Conservation (phyloP, 1,140 invertebrate genomes). For the Bombus vancouverensis region DNA sequence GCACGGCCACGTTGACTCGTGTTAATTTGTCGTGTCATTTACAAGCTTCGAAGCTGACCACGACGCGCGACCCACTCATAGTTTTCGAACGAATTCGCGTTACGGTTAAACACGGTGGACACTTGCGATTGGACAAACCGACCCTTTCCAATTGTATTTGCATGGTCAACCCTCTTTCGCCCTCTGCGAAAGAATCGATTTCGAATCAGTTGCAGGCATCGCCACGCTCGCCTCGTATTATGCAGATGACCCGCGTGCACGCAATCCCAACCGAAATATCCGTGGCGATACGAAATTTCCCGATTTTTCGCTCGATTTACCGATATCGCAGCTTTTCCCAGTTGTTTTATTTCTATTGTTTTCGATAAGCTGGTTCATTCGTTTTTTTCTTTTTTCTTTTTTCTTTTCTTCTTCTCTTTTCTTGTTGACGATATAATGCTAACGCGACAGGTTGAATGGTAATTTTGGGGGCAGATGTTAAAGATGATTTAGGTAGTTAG, state of each 20-base stretch:
- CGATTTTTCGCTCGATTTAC: slow-evolving; percentile 29
- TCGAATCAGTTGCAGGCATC: slow-evolving; percentile 24
- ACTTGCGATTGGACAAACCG: background rate
- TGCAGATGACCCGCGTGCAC: slow-evolving; percentile 26
- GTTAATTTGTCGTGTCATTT: slow-evolving; percentile 19
- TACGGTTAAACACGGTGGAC: slow-evolving; percentile 4
- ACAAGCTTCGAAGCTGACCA: too few relatives aligned
- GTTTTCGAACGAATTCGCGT: slow-evolving; percentile 4
- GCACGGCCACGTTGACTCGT: background rate
- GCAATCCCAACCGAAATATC: slow-evolving; percentile 29
- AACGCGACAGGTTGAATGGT: too few relatives aligned
- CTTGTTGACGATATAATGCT: background rate
- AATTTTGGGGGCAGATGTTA: background rate
- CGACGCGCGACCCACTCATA: background rate
- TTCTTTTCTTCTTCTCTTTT: too few relatives aligned
- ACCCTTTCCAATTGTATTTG: slow-evolving; percentile 17
- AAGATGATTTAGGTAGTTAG: background rate
- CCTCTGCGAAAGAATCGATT: slow-evolving; percentile 1
- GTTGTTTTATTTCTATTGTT: background rate
- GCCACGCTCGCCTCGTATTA: slow-evolving; percentile 23
- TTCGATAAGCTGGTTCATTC: background rate
- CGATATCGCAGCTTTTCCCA: background rate
- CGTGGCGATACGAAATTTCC: background rate
- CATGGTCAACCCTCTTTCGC: background rate
- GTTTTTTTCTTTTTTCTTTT: background rate